Evolutionary conservation across 2,888 invertebrate genomes (phyloP), one percentile per base, ranked within the genome.

Genomic region (Trileptium ribeirensis): DNA sequence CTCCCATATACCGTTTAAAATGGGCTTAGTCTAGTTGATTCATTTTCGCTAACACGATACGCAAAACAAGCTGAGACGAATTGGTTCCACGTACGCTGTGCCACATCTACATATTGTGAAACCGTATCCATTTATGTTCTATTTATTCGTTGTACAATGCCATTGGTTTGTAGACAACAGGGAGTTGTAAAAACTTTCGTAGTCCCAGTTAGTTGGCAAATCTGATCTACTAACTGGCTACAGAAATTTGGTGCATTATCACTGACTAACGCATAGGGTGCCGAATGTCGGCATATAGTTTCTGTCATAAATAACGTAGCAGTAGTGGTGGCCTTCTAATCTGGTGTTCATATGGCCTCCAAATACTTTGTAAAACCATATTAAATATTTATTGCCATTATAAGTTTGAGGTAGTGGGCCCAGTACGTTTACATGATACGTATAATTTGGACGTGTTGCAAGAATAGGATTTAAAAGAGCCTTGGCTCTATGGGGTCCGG

Each of bases 291-390:
- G 3, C 40, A 78, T 29, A 78, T 51, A n/a, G 40, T 64, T 78
- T 24, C n/a, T 64, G 39, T 64, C n/a, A 78, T 64, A 64, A 78
- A 78, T 29, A 64, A n/a, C n/a, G 34, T 78, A 0, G 88, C 87
- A 2, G 88, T 83, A 0, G 87, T 87, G 8, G 82, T 82, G 0
- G 88, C 85, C 70, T 85, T 85, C 33, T 86, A 86, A 67, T 88
- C 85, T 0, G 86, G 86, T 24, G 88, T 74, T 0, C 88, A 84
- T 36, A 87, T 67, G 70, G 84, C 83, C 84, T 85, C 38, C 77
- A 82, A 80, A 64, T 67, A 87, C 34, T 83, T 83, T 1, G 84
- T 83, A 1, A 85, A 83, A 64, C 83, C 79, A 79, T 84, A 86
- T 33, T 38, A 86, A 82, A 38, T 85, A 86, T 67, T 83, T 81